Evolutionary conservation across 2,888 invertebrate genomes (phyloP).

Genomic region (Thecocarcelia acutangulata): DNA sequence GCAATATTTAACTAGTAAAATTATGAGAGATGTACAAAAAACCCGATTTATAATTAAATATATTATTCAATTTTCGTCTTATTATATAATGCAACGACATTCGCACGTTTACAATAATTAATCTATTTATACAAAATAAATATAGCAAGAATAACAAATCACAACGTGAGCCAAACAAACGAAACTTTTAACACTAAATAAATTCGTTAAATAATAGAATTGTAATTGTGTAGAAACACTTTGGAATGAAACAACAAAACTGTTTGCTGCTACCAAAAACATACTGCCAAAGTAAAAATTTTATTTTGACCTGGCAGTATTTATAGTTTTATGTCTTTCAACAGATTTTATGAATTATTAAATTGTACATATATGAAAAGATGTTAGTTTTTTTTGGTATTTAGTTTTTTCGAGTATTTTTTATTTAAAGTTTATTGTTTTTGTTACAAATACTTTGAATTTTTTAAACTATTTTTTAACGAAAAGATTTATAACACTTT

Average conservation of each 20-base stretch:
- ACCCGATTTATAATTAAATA: not conserved
- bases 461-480: no score
- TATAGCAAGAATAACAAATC: conserved; percentile 10
- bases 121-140: conserved; percentile 1
- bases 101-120: not conserved
- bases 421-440: no score
- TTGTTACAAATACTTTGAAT: no score
- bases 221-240: not conserved
- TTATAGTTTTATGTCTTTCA: no score
- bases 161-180: conserved; percentile 35
- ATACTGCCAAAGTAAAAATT: no score
- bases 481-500: no score
- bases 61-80: not conserved
- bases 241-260: not conserved
- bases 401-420: no score
- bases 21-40: not conserved
- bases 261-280: no score
- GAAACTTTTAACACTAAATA: conserved; percentile 33
- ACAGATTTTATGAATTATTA: no score
- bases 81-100: conserved; percentile 41
- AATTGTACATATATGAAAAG: no score
- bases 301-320: no score
- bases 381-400: no score
- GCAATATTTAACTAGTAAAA: not conserved
- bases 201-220: conserved; percentile 3